phyloP scores from a whole-genome alignment of 2,888 invertebrate genomes.

The Tiliacea aurago region DNA sequence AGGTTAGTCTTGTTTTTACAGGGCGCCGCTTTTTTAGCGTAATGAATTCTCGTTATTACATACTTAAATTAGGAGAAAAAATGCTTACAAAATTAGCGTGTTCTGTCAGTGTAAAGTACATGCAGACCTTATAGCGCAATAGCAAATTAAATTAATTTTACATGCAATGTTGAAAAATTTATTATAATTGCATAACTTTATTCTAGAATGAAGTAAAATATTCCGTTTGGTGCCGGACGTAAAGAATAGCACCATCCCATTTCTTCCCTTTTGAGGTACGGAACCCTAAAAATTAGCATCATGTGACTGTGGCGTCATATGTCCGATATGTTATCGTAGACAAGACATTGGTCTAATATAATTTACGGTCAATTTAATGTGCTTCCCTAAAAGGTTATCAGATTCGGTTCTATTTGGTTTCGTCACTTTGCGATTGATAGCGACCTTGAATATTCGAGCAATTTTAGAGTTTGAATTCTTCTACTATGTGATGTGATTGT shows the following conservation, averaged over 20 bases:
- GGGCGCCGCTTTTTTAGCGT: slow-evolving; percentile 28
- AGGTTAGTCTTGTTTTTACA: slow-evolving; percentile 59
- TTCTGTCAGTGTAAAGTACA: slow-evolving; percentile 10
- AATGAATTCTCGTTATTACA: slow-evolving; percentile 56
- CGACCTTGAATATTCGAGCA: neutral
- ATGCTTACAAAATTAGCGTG: slow-evolving; percentile 37
- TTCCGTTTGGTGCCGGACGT: no score
- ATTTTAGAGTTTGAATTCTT: slow-evolving; percentile 18
- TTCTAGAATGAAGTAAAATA: no score
- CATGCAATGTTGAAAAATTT: neutral
- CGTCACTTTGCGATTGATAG: neutral
- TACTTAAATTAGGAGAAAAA: slow-evolving; percentile 39
- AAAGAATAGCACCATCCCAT: no score
- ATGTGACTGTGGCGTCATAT: slow-evolving; percentile 1
- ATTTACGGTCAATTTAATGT: slow-evolving; percentile 30
- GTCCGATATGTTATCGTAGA: slow-evolving; percentile 23
- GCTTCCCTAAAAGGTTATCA: slow-evolving; percentile 48
- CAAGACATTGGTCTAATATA: slow-evolving; percentile 20
- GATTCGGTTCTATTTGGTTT: slow-evolving; percentile 11
- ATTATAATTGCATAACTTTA: neutral
- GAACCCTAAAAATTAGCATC: no score
- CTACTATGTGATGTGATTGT: no score
- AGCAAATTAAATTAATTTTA: neutral
- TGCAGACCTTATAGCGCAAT: slow-evolving; percentile 2
- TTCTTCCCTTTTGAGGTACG: no score